These are phyloP conservation scores for Aphidius colemani DNA, from an alignment of 2,888 invertebrate species.

Conservation along the genomic window DNA sequence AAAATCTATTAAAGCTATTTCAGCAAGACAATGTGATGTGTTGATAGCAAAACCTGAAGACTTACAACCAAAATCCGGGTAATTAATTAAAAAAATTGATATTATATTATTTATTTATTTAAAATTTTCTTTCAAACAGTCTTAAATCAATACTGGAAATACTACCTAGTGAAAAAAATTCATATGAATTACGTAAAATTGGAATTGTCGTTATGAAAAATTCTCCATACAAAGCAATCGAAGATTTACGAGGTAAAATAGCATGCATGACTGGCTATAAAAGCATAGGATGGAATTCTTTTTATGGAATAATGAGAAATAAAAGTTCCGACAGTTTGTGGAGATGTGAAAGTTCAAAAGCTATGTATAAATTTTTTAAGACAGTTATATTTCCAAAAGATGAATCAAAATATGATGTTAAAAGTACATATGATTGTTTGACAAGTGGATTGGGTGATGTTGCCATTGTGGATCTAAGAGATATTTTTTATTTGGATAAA, in stretches of 20 bases:
- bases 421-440: slow-evolving; percentile 62
- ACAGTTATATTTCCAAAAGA: slow-evolving; percentile 42
- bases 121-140: no score
- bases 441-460: slow-evolving; percentile 74
- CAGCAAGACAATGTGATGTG: slow-evolving; percentile 71
- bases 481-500: slow-evolving; percentile 8
- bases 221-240: slow-evolving; percentile 65
- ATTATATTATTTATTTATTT: no score
- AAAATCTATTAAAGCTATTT: slow-evolving; percentile 73
- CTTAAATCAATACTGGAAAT: no score
- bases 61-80: slow-evolving; percentile 63
- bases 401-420: slow-evolving; percentile 25
- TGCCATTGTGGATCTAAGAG: slow-evolving; percentile 71
- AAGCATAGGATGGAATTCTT: slow-evolving; percentile 63
- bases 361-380: slow-evolving; percentile 69
- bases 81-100: slow-evolving; percentile 53
- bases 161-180: slow-evolving; percentile 66
- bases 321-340: slow-evolving; percentile 29
- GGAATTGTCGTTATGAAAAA: slow-evolving; percentile 71
- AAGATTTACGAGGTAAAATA: slow-evolving; percentile 71
- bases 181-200: slow-evolving; percentile 67
- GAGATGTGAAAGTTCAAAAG: slow-evolving; percentile 52
- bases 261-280: slow-evolving; percentile 84
- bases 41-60: slow-evolving; percentile 75
- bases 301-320: slow-evolving; percentile 44